These are phyloP conservation scores for Phocides pigmalion DNA, from an alignment of 1,140 invertebrate species.

Conservation along the genomic window DNA sequence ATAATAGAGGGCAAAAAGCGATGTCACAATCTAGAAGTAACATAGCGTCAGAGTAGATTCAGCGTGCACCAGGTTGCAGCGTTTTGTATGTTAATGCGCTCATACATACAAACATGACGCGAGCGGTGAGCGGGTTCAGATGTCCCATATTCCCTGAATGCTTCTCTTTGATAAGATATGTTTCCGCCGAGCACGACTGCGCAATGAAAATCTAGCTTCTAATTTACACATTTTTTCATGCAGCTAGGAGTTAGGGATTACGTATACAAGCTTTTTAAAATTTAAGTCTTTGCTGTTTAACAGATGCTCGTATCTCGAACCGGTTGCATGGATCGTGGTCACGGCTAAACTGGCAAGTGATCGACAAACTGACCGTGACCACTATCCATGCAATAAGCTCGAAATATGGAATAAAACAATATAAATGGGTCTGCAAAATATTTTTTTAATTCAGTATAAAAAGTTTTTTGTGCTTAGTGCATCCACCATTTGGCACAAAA, in stretches of 20 bases:
- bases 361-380: no score
- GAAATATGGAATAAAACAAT: no score
- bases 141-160: slow-evolving; percentile 22
- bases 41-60: slow-evolving; percentile 33
- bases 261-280: no score
- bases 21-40: not conserved
- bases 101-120: slow-evolving; percentile 48
- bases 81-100: slow-evolving; percentile 47
- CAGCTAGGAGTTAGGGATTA: not conserved
- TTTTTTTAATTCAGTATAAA: not conserved
- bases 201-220: not conserved
- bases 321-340: no score
- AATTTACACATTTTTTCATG: not conserved
- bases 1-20: not conserved
- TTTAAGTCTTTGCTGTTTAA: no score
- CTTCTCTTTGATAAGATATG: slow-evolving; percentile 22
- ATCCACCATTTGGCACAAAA: not conserved
- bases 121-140: slow-evolving; percentile 26
- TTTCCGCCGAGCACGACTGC: slow-evolving; percentile 1
- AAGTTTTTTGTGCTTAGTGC: not conserved
- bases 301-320: no score
- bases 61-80: slow-evolving; percentile 38
- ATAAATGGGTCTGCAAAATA: no score
- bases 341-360: no score
- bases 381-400: no score